Evolutionary conservation across 2,797 vertebrate genomes (phyloP).

Genomic region (Sebastiscus albofasciatus): DNA sequence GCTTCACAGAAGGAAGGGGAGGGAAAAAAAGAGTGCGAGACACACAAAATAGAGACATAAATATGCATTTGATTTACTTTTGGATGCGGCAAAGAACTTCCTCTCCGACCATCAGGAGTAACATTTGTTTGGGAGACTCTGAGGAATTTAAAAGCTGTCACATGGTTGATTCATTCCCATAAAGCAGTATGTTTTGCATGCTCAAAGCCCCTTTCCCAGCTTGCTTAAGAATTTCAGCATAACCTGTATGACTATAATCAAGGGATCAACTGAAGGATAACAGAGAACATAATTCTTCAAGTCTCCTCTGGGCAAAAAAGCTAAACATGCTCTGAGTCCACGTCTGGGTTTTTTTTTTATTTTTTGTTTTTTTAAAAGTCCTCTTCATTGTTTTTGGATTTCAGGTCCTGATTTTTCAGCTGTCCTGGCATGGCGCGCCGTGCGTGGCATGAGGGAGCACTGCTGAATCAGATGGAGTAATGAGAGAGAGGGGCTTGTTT

Average conservation of each 20-base stretch:
- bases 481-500: constrained; percentile 75
- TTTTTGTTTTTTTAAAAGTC: constrained; percentile 25
- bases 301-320: constrained; percentile 60
- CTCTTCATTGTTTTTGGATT: constrained; percentile 59
- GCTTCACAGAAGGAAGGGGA: constrained; percentile 27
- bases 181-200: constrained; percentile 70
- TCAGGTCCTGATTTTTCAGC: constrained; percentile 63
- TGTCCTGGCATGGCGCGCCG: constrained; percentile 59
- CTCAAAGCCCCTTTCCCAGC: constrained; percentile 71
- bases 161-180: constrained; percentile 72
- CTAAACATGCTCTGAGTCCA: constrained; percentile 49
- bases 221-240: constrained; percentile 74
- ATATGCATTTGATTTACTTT: constrained; percentile 73
- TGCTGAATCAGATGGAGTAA: constrained; percentile 67
- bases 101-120: constrained; percentile 65
- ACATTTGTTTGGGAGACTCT: constrained; percentile 71
- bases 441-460: constrained; percentile 65
- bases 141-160: constrained; percentile 75
- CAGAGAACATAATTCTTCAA: constrained; percentile 69
- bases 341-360: constrained; percentile 8
- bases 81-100: constrained; percentile 68
- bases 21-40: background rate
- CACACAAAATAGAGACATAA: constrained; percentile 62
- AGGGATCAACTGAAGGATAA: constrained; percentile 75
- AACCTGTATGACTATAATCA: constrained; percentile 75